Evolutionary conservation across 1,140 invertebrate species (phyloP).

Genomic region (Holcopasites calliopsidis): DNA sequence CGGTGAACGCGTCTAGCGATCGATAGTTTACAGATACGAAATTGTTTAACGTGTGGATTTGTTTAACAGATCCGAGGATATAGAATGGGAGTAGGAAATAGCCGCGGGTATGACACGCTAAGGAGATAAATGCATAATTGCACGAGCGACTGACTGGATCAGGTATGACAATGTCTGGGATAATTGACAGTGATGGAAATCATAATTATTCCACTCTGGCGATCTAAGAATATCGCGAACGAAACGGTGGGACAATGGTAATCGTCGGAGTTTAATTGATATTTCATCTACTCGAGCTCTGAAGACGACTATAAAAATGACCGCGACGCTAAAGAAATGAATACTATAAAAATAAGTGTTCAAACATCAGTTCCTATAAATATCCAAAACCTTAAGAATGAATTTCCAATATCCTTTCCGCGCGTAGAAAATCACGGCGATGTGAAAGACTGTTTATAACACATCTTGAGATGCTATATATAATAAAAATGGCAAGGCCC

Average conservation of each 20-base stretch:
- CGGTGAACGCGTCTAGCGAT: neutral
- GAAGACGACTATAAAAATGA: neutral
- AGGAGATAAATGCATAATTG: slow-evolving; percentile 23
- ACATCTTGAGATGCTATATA: no score
- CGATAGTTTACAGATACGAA: neutral
- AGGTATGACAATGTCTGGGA: slow-evolving; percentile 2
- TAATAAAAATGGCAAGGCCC: no score
- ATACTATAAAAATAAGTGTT: neutral
- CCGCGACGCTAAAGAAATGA: neutral
- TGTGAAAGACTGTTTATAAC: no score
- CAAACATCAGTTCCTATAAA: neutral
- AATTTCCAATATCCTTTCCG: no score
- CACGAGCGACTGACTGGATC: neutral
- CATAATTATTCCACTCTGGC: slow-evolving; percentile 11
- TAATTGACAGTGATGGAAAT: slow-evolving; percentile 29
- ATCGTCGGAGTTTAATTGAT: neutral
- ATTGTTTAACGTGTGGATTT: no score
- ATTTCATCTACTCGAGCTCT: neutral
- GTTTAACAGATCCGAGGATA: neutral
- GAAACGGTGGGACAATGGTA: neutral
- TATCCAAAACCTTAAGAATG: no score
- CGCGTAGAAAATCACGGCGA: no score
- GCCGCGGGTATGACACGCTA: neutral
- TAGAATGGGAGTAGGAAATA: neutral
- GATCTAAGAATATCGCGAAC: neutral